Base-by-base conservation (phyloP, 2,888 invertebrate species). In the Chymomyza fuscimana region DNA sequence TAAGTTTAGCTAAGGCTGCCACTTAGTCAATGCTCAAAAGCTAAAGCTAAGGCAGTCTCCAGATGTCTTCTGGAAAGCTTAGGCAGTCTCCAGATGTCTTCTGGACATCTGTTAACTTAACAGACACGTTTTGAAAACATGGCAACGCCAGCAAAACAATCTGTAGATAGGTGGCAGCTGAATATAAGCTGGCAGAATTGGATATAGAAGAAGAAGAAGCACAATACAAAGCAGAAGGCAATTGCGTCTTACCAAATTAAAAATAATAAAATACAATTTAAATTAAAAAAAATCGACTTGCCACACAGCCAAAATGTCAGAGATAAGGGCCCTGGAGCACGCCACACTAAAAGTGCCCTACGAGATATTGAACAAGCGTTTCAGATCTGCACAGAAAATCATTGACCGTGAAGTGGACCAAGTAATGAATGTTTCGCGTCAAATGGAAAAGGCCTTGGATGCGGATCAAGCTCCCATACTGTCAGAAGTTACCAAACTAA, bases 321-420 rank as follows among this genome's bases (percentile, higher is more conserved):
- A 98, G 93, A 93, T 98, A 75, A 98, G 97, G 92, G 96, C 97
- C 78, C 93, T 99, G 91, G 99, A 99, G 92, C 98, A 99, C 93
- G 96, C 98, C 65, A 98, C 98, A 32, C 93, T 99, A 79, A 98
- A 98, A 95, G 98, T 99, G 78, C 99, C 99, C 1, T 99, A 99
- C 90, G 99, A 99, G 92, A 95, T 99, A 63, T 93, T 99, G 78
- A 99, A 99, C 92, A 99, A 99, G 92, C 97, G 97, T 87, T 99
- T 99, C 91, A 95, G 99, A 67, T 95, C 96, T 60, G 97, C 98
- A 2, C 99, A 99, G 92, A 98, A 99, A 87, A 95, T 96, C 12
- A 93, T 99, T 70, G 99, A 99, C 89, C 94, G 98, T 70, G 99
- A 98, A 91, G 96, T 97, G 0, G 95, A 97, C 1, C 97, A 98